These are phyloP conservation scores for Phenganax stokvisi DNA, from an alignment of 92 coral and sea anemone species.

Conservation along the genomic window DNA sequence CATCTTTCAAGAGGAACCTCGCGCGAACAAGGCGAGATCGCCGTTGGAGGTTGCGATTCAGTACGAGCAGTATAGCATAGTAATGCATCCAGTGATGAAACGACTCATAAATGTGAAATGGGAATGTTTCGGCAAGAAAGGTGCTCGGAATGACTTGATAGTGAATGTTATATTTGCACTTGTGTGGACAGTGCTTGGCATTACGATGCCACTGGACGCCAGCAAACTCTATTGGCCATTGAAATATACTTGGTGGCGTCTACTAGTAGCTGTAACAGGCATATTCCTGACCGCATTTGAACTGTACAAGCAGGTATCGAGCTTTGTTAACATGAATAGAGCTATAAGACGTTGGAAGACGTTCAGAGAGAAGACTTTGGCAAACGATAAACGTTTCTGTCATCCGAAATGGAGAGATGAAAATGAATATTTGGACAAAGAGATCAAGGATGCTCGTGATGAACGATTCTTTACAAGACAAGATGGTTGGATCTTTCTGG, in stretches of 20 bases:
- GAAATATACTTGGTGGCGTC: slow-evolving; percentile 31
- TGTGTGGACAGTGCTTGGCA: slow-evolving; percentile 36
- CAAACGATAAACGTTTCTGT: slow-evolving; percentile 26
- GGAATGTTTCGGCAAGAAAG: slow-evolving; percentile 27
- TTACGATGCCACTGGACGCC: slow-evolving; percentile 25
- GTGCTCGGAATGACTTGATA: slow-evolving; percentile 3
- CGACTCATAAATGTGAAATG: slow-evolving; percentile 27
- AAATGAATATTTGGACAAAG: slow-evolving; percentile 37
- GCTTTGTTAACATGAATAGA: slow-evolving; percentile 18
- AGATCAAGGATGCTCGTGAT: slow-evolving; percentile 26
- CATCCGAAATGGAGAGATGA: slow-evolving; percentile 39
- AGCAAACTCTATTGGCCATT: slow-evolving; percentile 12
- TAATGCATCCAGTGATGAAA: slow-evolving; percentile 32
- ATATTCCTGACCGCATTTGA: slow-evolving; percentile 1
- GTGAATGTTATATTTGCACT: slow-evolving; percentile 23
- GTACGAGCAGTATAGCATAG: slow-evolving; percentile 28
- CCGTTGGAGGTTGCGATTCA: slow-evolving; percentile 31
- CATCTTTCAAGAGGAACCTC: slow-evolving; percentile 11
- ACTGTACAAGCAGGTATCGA: slow-evolving; percentile 7
- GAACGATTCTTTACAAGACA: slow-evolving; percentile 30
- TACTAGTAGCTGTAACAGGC: slow-evolving; percentile 2
- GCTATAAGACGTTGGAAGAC: slow-evolving; percentile 30
- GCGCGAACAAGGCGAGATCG: slow-evolving; percentile 30
- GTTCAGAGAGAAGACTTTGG: slow-evolving; percentile 20
- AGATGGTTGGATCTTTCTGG: slow-evolving; percentile 36